A percentile compares a stretch with the other conserved stretches of the same genome.
phyloP scores from a whole-genome alignment of 2,797 vertebrate species.

The Neosalanx taihuensis region DNA sequence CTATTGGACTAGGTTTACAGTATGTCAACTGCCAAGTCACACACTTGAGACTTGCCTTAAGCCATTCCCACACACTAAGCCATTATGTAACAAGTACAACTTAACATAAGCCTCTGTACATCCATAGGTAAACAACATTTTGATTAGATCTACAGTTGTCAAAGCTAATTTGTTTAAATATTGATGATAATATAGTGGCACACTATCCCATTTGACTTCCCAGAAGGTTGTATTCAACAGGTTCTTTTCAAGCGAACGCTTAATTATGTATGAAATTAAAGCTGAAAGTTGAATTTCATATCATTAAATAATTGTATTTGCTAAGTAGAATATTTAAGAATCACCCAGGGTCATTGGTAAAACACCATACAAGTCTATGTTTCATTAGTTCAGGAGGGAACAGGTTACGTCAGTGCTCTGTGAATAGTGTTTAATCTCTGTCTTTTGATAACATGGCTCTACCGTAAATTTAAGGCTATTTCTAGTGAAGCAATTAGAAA shows the following conservation, averaged over 20 bases:
- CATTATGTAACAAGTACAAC: slow-evolving; percentile 33
- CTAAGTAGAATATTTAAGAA: neutral
- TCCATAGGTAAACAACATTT: neutral
- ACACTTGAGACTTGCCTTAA: slow-evolving; percentile 28
- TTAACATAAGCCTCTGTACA: neutral
- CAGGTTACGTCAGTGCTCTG: slow-evolving; percentile 32
- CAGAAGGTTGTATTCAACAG: too few species aligned
- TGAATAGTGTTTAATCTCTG: slow-evolving; percentile 38
- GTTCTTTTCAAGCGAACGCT: too few species aligned
- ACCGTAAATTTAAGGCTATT: neutral
- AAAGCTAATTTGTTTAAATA: neutral
- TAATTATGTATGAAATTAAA: too few species aligned
- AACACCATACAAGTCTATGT: neutral
- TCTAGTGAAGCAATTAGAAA: neutral
- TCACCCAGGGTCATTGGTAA: neutral
- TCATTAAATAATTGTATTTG: neutral
- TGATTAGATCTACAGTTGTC: neutral
- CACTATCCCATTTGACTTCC: too few species aligned
- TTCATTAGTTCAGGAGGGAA: slow-evolving; percentile 3
- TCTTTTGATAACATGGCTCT: slow-evolving; percentile 4
- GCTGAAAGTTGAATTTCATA: too few species aligned
- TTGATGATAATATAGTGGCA: too few species aligned
- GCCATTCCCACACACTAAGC: slow-evolving; percentile 25
- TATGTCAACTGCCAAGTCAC: slow-evolving; percentile 10
- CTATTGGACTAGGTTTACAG: slow-evolving; percentile 10